Percentiles rank a stretch among this genome's conserved stretches.
These are phyloP conservation scores for Oceanodroma tethys DNA, from an alignment of 2,113 vertebrate species.

Conservation along the genomic window DNA sequence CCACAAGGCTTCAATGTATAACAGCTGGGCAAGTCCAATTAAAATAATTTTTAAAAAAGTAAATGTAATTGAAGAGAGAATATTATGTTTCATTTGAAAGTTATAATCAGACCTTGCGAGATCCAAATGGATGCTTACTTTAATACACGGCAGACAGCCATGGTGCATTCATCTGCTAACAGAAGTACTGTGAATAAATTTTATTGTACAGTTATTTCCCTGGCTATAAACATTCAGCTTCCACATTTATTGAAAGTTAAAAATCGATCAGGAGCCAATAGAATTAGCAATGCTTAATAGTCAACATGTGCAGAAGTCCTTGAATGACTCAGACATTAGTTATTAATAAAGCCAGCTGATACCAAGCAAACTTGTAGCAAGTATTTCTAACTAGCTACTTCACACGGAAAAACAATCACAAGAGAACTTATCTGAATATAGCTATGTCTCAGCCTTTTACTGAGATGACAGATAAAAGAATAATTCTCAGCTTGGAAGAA, in stretches of 20 bases:
- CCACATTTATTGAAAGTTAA: background rate
- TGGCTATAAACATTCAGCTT: background rate
- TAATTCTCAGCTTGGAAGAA: background rate
- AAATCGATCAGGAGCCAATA: background rate
- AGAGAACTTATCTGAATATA: background rate
- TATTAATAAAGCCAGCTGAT: background rate
- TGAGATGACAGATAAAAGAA: background rate
- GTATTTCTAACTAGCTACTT: background rate
- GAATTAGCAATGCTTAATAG: background rate
- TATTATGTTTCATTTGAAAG: background rate
- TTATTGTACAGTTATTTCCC: background rate
- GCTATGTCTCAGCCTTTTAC: background rate
- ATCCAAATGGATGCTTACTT: background rate
- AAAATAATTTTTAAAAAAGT: background rate
- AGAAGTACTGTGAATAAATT: background rate
- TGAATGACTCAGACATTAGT: background rate
- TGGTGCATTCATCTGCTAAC: background rate
- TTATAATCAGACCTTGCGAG: background rate
- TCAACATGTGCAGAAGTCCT: background rate
- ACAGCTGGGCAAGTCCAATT: background rate
- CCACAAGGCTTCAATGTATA: background rate
- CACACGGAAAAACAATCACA: background rate
- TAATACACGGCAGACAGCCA: background rate
- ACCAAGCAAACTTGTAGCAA: background rate
- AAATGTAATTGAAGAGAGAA: background rate